Evolutionary conservation across 2,797 vertebrate genomes (phyloP), one percentile per base, ranked within the genome.

Genomic region (Rhinatrema bivittatum): DNA sequence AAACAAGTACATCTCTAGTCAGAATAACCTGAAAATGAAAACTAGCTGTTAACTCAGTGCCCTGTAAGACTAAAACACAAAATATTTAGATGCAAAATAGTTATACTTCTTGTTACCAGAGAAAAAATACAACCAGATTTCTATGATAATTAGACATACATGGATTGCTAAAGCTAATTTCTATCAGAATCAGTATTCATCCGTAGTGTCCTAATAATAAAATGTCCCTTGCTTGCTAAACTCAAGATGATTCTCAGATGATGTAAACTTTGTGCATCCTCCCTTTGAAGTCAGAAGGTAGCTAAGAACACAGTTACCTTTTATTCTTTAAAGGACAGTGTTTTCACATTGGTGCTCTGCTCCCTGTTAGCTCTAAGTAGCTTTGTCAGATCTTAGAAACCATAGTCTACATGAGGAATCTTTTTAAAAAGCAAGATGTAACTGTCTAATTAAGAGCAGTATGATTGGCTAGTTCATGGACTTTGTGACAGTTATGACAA

Each of bases 401-500:
- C 60, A 48, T 60, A 51, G 70, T 70, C 74, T 72, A 62, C 70
- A 52, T 20, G 47, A 74, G 68, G 65, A 60, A 52, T 67, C 56
- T 73, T 67, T 74, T 68, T 74, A 55, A 66, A 78, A 77, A 72
- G 61, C 65, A 56, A 76, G 67, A 68, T 65, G 79, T 68, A 80
- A 68, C 57, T 77, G 76, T 85, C 74, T 87, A 87, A 88, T 86
- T 84, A 87, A 65, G 72, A 70, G 59, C 46, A n/a, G 57, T 42
- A 34, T 85, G 77, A 86, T 87, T 85, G 85, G 72, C 76, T 82
- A 62, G 75, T 72, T 78, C 74, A 51, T 21, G 61, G 80, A 76
- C 71, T 83, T 72, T 56, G 58, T 87, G 85, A 84, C 85, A 87
- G 84, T 58, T 84, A 51, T 86, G 78, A 81, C 75, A 79, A 79